Conservation (phyloP, 1,140 invertebrate genomes). For the Gryon sp. region DNA sequence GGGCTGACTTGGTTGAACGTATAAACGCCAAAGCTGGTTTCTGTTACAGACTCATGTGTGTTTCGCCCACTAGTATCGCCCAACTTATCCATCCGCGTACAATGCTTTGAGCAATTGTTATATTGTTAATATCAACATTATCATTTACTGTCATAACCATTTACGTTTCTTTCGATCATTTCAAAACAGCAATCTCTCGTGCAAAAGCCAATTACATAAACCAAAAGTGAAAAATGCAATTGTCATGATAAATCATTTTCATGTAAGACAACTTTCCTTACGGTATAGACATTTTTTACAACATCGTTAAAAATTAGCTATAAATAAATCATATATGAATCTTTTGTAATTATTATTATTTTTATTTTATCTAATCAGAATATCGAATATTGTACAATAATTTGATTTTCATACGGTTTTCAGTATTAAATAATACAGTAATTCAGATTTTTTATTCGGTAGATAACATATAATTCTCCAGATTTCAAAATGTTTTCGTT, state of each 20-base stretch:
- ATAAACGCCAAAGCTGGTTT: slow-evolving; percentile 48
- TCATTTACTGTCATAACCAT: slow-evolving; percentile 17
- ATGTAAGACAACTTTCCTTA: too few species aligned
- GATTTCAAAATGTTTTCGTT: too few species aligned
- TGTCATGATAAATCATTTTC: not conserved
- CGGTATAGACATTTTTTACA: too few species aligned
- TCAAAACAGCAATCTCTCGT: slow-evolving; percentile 4
- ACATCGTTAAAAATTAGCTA: too few species aligned
- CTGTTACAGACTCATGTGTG: slow-evolving; percentile 14
- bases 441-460: too few species aligned
- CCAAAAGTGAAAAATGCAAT: slow-evolving; percentile 1
- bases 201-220: slow-evolving; percentile 24
- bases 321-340: too few species aligned
- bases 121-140: slow-evolving; percentile 38
- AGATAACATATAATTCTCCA: too few species aligned
- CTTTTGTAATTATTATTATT: too few species aligned
- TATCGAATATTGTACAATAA: not conserved
- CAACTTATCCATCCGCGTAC: slow-evolving; percentile 31
- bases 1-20: slow-evolving; percentile 14
- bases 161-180: slow-evolving; percentile 17
- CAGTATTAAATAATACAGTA: too few species aligned
- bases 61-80: slow-evolving; percentile 36
- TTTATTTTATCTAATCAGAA: not conserved
- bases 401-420: too few species aligned
- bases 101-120: slow-evolving; percentile 38